Base-by-base conservation (phyloP, 2,888 invertebrate genomes). In the Lasioglossum marginatum region DNA sequence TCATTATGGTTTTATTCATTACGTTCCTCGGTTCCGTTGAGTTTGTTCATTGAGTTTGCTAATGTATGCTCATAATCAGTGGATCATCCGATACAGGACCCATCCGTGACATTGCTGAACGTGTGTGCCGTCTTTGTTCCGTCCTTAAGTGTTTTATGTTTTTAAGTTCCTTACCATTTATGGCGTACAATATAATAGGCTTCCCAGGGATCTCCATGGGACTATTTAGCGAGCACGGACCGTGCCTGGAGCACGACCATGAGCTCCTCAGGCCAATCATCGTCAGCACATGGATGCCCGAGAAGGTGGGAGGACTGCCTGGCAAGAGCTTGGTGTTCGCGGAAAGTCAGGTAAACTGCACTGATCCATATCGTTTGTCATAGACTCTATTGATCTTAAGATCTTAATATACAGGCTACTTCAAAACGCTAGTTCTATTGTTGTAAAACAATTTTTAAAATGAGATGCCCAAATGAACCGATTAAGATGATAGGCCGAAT, bases 241-340 rank as follows among this genome's bases (percentile, higher is more conserved):
- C 97, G 43, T 99, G 99, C 94, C 96, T 97, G 88, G 98, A 98
- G 79, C 98, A 99, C 94, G 98, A 98, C 95, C 98, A 98, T 93
- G 98, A 98, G 93, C 96, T 97, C 70, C 96, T 99, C 78, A 97
- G 97, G 83, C 98, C 99, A 0, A 97, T 98, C 92, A 97, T 98
- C 88, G 97, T 98, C 85, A 98, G 98, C 81, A 98, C 98, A 60
- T 98, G 98, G 96, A 98, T 98, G 95, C 97, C 98, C 37, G 98
- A 98, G 92, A 98, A 98, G 72, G 97, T 98, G 68, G 98, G 98
- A 79, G 98, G 97, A 27, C 97, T 98, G 93, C 97, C 98, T 63
- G 97, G 97, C 88, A 96, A 96, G 92, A 97, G 98, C 93, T 97
- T 98, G 78, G 97, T 99, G 87, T 98, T 98, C 94, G 98, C 98